Base-by-base conservation (phyloP, 2,797 vertebrate genomes). In the Dryobates pubescens region DNA sequence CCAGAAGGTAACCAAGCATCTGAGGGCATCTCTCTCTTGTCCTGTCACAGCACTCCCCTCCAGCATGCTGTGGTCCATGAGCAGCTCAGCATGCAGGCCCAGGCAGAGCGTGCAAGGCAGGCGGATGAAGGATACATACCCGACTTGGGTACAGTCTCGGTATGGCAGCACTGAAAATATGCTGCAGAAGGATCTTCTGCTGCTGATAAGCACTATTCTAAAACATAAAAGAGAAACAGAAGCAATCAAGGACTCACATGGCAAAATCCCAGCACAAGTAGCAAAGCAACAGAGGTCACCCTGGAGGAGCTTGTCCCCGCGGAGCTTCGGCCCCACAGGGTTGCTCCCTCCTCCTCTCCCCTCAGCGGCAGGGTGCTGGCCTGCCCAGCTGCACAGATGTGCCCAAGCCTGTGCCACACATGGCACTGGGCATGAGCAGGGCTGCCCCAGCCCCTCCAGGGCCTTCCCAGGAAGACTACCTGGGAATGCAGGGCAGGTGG, bases 181-280 rank as follows among this genome's bases (percentile, higher is more conserved):
- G 98, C 99, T 99, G 98, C 99, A 99, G 98, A 99, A 98, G 98
- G 99, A 99, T 99, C 99, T 99, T 99, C 99, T 99, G 98, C 99
- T 99, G 98, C 99, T 99, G 98, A 99, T 98, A 98, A 99, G 99
- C 98, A 99, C 99, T 99, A 99, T 99, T 99, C 99, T 99, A 98
- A 96, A 98, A 99, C 91, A 95, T 70, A 96, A 96, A 96, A 96
- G 96, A 96, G 98, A 98, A 98, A 98, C 69, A 95, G 98, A 97
- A 94, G 97, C 97, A 98, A 97, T 96, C 96, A 97, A 97, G 96
- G 94, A 91, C 88, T 94, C 93, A 93, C 89, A 96, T 6, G 18
- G 77, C 86, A 95, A 95, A 96, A 45, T 7, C 17, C 45, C 45
- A 45, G 89, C 90, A 92, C 41, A 96, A 96, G 62, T 95, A 89